Evolutionary conservation across 2,797 vertebrate genomes (phyloP).

Genomic region (Galaxias olidus): DNA sequence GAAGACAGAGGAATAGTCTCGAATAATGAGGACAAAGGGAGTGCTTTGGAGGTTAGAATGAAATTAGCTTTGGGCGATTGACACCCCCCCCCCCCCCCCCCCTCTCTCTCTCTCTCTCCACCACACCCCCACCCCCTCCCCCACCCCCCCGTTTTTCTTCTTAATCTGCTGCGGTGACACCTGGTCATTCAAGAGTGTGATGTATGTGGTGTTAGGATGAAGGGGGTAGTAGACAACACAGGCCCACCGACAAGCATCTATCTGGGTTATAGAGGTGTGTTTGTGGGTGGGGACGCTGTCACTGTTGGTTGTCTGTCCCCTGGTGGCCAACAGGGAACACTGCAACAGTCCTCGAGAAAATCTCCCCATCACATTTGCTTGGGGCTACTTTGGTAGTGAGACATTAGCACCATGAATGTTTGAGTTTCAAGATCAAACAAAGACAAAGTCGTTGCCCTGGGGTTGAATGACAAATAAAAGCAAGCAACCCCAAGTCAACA

Average conservation of each 20-base stretch:
- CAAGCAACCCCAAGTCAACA: too few species aligned
- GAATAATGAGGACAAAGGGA: constrained; percentile 23
- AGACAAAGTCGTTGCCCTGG: too few species aligned
- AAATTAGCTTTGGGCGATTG: constrained; percentile 23
- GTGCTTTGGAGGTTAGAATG: constrained; percentile 1
- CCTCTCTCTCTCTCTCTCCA: constrained; percentile 3
- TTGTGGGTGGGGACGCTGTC: not conserved
- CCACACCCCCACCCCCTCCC: not conserved
- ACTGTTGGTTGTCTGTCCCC: constrained; percentile 36
- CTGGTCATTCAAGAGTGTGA: constrained; percentile 19
- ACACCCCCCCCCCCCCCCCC: too few species aligned
- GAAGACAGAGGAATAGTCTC: not conserved
- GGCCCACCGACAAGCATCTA: constrained; percentile 4
- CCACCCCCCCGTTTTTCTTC: too few species aligned
- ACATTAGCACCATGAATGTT: too few species aligned
- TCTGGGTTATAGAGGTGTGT: not conserved
- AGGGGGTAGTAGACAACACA: not conserved
- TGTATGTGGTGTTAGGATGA: constrained; percentile 13
- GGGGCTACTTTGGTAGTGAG: too few species aligned
- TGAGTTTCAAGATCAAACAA: too few species aligned
- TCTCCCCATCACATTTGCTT: not conserved
- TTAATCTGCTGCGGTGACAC: constrained; percentile 21
- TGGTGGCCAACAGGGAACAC: constrained; percentile 41
- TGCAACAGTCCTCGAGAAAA: not conserved
- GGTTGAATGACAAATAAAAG: too few species aligned